Evolutionary conservation across 2,888 invertebrate genomes (phyloP), one percentile per base, ranked within the genome.

Genomic region (Rhaphigaster nebulosa): DNA sequence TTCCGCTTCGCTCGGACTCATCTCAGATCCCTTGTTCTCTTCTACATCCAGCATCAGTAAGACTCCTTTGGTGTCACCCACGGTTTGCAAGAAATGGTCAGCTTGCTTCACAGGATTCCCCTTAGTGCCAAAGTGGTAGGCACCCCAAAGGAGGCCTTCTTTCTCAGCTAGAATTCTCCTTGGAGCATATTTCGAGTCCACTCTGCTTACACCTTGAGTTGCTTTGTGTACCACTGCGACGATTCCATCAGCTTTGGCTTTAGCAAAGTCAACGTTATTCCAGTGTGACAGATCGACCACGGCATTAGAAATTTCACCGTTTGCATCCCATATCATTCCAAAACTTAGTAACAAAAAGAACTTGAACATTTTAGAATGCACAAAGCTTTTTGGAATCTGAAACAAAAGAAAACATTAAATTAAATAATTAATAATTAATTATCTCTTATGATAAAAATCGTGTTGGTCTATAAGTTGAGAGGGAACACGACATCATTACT

Each of bases 211-310:
- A 13, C 92, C 92, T 80, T 91, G 91, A 23, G 91, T 92, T 26
- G 91, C 91, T 84, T 92, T 92, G 87, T 92, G 92, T 41, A 92
- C 91, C 1, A 92, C 90, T 65, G 91, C 92, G 18, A 88, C 34
- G 41, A 90, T 91, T 1, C 92, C 92, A 88, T 90, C 90, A 52
- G 45, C 52, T 91, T 92, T 92, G 23, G 76, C 90, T 56, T 88
- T 38, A 41, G 34, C n/a, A 80, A 92, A 91, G 90, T 92, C 87
- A n/a, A 91, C 91, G 38, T 76, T 88, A 80, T 91, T 92, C 92
- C 92, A 92, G 23, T 91, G 91, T 45, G 92, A 92, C 52, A 92
- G 90, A 87, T 92, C 91, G 12, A 92, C 87, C 50, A 92, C n/a
- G 38, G 23, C 84, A 87, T 90, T 89, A 23, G 88, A 45, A 12